Evolutionary conservation across 92 coral and sea anemone species (phyloP).

Genomic region (Zoanthus solanderi): DNA sequence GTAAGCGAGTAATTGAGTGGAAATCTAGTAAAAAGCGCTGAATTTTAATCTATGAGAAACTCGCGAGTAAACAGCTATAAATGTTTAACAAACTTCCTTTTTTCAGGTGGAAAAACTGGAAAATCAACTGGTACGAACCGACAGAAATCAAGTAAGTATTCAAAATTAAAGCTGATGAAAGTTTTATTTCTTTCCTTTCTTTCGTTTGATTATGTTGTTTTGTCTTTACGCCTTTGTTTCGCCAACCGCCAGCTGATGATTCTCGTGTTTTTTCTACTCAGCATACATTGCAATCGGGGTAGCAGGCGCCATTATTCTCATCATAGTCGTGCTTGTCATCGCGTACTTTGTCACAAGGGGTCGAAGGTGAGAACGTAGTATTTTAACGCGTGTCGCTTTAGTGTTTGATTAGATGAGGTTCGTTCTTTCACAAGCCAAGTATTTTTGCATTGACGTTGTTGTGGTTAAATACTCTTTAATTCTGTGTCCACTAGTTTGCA

Average conservation of each 20-base stretch:
- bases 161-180: neutral
- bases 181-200: neutral
- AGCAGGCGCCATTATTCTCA: constrained; percentile 86
- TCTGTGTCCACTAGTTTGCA: too few species aligned
- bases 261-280: constrained; percentile 27
- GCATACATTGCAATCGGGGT: constrained; percentile 95
- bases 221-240: neutral
- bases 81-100: neutral
- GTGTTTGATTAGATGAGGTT: too few species aligned
- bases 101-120: constrained; percentile 20
- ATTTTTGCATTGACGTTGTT: too few species aligned
- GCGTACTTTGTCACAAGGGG: constrained; percentile 88
- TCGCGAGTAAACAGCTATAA: neutral
- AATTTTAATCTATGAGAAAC: neutral
- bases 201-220: neutral
- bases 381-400: neutral
- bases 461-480: too few species aligned
- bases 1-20: neutral
- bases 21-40: neutral
- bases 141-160: constrained; percentile 30
- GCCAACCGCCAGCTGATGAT: neutral
- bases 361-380: constrained; percentile 71
- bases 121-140: constrained; percentile 11
- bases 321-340: constrained; percentile 76
- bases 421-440: too few species aligned